Base-by-base conservation (phyloP, 2,797 vertebrate species). In the Avahi laniger region DNA sequence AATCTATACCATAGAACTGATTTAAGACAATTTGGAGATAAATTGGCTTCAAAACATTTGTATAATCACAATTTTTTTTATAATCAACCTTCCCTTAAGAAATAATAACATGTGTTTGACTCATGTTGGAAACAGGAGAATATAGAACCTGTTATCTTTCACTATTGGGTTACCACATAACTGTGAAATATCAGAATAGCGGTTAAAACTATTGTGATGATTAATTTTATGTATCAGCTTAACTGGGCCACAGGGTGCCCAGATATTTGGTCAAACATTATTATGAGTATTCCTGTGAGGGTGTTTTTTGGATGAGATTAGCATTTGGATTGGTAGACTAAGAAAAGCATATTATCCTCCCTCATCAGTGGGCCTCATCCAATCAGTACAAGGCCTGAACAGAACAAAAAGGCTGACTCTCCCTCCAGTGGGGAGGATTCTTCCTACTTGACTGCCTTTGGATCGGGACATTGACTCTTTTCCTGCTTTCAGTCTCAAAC, bases 21-120 rank as follows among this genome's bases (percentile, higher is more conserved):
- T 57, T 95, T 83, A 95, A 96, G 52, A 92, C 41, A 87, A 33
- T 89, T 57, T 93, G 38, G 35, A 96, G 43, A 93, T 63, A 63
- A 85, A 33, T 4, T 67, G 38, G 5, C 50, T 92, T 91, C 46
- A 72, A 93, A 93, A 83, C 89, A 96, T 96, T 93, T 93, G 48
- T 3, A 84, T 86, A 91, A n/a, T 24, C 26, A 43, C 9, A 59
- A 72, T 75, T 81, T 96, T 69, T 79, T 52, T 93, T 73, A 69
- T 92, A 33, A 67, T 30, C 35, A 87, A 65, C 18, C 33, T 76
- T 88, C 33, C 7, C 35, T 93, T 70, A 89, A 52, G 13, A 96
- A 85, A 79, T 88, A 90, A 94, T 83, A 84, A 54, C 2, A 52
- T 22, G 15, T 80, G 15, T 70, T 65, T 5, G 41, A 73, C 33